These are phyloP conservation scores for Bilobella aurantiaca DNA, from an alignment of 1,140 invertebrate species.

Conservation along the genomic window DNA sequence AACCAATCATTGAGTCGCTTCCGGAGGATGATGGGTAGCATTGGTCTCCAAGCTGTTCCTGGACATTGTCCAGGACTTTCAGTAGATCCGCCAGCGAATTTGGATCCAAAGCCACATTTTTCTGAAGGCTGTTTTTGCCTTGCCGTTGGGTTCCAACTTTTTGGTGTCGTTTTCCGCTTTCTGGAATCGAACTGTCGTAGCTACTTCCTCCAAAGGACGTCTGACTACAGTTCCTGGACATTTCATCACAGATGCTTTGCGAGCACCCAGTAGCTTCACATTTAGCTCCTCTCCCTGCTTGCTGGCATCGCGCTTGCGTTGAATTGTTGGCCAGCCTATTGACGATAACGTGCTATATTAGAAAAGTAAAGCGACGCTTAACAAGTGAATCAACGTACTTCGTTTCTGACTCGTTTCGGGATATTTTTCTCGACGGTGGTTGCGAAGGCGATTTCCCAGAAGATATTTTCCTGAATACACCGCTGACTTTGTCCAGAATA, in stretches of 20 bases:
- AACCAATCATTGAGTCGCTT: too few species aligned
- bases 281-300: too few species aligned
- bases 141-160: not conserved
- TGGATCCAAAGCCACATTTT: not conserved
- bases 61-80: constrained; percentile 22
- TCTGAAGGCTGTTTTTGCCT: not conserved
- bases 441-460: constrained; percentile 20
- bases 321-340: too few species aligned
- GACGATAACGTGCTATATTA: too few species aligned
- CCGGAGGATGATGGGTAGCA: too few species aligned
- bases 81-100: constrained; percentile 24
- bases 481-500: constrained; percentile 23
- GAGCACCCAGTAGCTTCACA: too few species aligned
- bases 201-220: not conserved
- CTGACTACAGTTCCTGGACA: not conserved
- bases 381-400: constrained; percentile 14
- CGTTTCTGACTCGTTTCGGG: not conserved
- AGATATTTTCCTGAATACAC: constrained; percentile 26
- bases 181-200: not conserved
- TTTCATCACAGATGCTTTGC: too few species aligned
- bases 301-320: too few species aligned
- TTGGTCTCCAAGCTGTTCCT: constrained; percentile 14
- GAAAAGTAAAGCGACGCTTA: too few species aligned
- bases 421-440: constrained; percentile 23
- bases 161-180: not conserved